Evolutionary conservation across 2,888 invertebrate genomes (phyloP).

Genomic region (Arctia plantaginis): DNA sequence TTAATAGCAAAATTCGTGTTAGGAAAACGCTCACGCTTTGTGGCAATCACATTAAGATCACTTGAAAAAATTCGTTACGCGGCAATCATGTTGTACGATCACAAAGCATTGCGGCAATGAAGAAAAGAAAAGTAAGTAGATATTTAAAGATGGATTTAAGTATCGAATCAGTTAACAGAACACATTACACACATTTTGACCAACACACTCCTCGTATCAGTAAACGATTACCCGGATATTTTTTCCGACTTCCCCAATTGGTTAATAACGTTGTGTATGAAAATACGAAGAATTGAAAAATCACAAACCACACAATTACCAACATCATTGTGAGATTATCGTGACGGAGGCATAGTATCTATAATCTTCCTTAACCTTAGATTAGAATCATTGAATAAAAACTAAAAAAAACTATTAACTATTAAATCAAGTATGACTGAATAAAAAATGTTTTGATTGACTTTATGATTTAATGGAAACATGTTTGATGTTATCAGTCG

Average conservation of each 20-base stretch:
- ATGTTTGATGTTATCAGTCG: slow-evolving; percentile 43
- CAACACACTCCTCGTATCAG: too few species aligned
- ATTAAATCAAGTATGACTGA: background rate
- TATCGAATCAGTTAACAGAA: too few species aligned
- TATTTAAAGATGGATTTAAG: too few species aligned
- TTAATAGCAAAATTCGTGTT: too few species aligned
- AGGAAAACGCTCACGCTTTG: too few species aligned
- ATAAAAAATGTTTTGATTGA: slow-evolving; percentile 41
- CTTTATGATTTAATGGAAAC: slow-evolving; percentile 16
- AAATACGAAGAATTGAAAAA: background rate
- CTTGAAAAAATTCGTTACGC: too few species aligned
- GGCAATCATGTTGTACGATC: too few species aligned
- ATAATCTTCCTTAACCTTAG: background rate
- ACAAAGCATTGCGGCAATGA: too few species aligned
- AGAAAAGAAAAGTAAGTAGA: too few species aligned
- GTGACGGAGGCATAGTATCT: background rate
- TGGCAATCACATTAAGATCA: too few species aligned
- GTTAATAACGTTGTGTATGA: background rate
- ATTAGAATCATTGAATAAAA: slow-evolving; percentile 10
- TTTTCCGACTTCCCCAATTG: background rate
- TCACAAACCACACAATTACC: background rate
- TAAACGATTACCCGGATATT: background rate
- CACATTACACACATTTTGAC: too few species aligned
- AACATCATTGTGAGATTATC: background rate
- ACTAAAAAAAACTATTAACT: too few species aligned